Evolutionary conservation across 2,888 invertebrate genomes (phyloP).

Genomic region (Thecocarcelia acutangulata): DNA sequence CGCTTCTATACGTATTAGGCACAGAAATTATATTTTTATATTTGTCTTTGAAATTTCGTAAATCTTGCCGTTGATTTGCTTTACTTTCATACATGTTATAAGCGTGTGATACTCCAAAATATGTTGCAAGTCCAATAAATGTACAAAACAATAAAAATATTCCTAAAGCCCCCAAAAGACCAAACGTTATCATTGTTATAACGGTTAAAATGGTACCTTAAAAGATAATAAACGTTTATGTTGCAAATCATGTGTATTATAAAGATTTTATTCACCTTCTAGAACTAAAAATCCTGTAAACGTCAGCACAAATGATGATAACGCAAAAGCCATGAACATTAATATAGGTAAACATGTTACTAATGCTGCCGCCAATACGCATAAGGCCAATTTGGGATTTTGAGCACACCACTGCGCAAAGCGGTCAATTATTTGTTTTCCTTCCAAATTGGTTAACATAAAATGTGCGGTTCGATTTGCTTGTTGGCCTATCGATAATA

Average conservation of each 20-base stretch:
- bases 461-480: constrained; percentile 65
- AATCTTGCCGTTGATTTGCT: constrained; percentile 71
- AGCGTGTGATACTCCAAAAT: constrained; percentile 78
- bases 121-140: constrained; percentile 74
- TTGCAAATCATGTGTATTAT: not conserved
- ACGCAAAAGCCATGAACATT: constrained; percentile 77
- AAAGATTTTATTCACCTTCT: constrained; percentile 80
- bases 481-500: constrained; percentile 70
- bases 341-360: constrained; percentile 76
- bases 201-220: constrained; percentile 79
- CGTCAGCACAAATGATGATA: constrained; percentile 78
- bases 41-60: constrained; percentile 71
- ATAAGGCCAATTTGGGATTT: constrained; percentile 74
- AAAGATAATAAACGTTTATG: not conserved
- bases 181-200: constrained; percentile 77
- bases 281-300: constrained; percentile 80
- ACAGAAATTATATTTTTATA: constrained; percentile 44
- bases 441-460: constrained; percentile 74
- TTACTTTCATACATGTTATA: constrained; percentile 75
- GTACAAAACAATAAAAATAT: constrained; percentile 75
- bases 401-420: constrained; percentile 73
- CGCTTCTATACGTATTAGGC: too few species aligned
- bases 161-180: constrained; percentile 76
- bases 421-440: constrained; percentile 73
- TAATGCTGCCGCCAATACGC: constrained; percentile 71